phyloP scores from a whole-genome alignment of 1,140 invertebrate genomes.

The Lepeophtheirus salmonis region DNA sequence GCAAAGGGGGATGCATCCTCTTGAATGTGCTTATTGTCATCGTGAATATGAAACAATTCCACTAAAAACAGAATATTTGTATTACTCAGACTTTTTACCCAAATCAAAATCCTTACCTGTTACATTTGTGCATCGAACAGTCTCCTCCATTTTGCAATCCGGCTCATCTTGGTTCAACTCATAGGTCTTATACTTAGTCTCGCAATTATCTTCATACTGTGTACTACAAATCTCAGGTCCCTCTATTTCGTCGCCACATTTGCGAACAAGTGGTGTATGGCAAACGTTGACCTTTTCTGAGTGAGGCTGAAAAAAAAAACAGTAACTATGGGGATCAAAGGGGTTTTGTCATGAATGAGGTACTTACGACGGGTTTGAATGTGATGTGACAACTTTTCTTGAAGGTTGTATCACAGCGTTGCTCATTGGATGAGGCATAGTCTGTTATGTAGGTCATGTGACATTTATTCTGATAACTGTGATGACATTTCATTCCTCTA shows the following conservation, averaged over 20 bases:
- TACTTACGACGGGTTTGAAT: slow-evolving; percentile 13
- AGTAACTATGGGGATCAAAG: not conserved
- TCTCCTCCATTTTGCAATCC: slow-evolving; percentile 5
- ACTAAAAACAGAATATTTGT: too few species aligned
- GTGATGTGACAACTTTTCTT: slow-evolving; percentile 17
- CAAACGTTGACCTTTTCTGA: slow-evolving; percentile 11
- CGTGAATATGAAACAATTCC: too few species aligned
- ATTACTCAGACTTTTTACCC: too few species aligned
- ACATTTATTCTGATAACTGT: slow-evolving; percentile 14
- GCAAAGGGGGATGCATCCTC: too few species aligned
- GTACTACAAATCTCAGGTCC: slow-evolving; percentile 12
- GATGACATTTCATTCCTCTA: slow-evolving; percentile 10
- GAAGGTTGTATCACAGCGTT: slow-evolving; percentile 12
- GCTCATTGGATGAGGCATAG: slow-evolving; percentile 2
- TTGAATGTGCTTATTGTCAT: too few species aligned
- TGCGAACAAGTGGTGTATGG: slow-evolving; percentile 5
- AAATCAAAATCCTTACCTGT: too few species aligned
- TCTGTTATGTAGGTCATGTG: slow-evolving; percentile 18
- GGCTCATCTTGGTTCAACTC: slow-evolving; percentile 14
- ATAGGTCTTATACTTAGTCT: slow-evolving; percentile 14
- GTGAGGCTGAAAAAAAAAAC: not conserved
- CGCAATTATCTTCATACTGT: slow-evolving; percentile 12
- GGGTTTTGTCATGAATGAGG: not conserved
- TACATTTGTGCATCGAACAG: slow-evolving; percentile 6
- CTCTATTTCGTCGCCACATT: not conserved